Evolutionary conservation across 1,140 invertebrate genomes (phyloP), one percentile per base, ranked within the genome.

Genomic region (Eumeta japonica): DNA sequence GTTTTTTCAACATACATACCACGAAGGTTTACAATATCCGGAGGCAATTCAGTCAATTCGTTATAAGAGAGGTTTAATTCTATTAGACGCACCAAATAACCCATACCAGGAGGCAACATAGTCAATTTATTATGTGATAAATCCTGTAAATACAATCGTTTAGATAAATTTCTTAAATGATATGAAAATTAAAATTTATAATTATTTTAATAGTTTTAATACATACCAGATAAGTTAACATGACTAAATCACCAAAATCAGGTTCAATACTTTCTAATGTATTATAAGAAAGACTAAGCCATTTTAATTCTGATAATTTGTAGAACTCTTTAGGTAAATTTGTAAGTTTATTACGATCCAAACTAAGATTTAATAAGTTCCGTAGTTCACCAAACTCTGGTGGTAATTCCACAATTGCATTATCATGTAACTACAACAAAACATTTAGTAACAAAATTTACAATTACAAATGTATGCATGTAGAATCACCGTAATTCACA

Each of bases 1-100:
- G n/a, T n/a, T n/a, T n/a, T n/a, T n/a, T n/a, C n/a, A n/a, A n/a
- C n/a, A n/a, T n/a, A n/a, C n/a, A 32, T 55, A 84, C 82, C 81
- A 77, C 82, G 73, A 50, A 84, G 72, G 57, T 82, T 81, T 41
- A 82, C 80, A 54, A 84, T 79, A 59, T 85, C 83, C 27, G 80
- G 75, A n/a, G 83, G 82, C 41, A 94, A 58, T 48, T 78, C 78
- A 42, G 71, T 71, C 38, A 95, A 72, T 55, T 85, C 81, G 61
- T 95, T 95, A 64, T 86, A 78, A 42, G 88, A 88, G 16, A 92
- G 56, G 71, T 92, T 88, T 39, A 94, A 63, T 44, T 89, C 81
- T 35, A 82, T 83, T 55, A 95, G 73, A 48, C 86, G 81, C 11
- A 81, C 81, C 54, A 94, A 79, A 55, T 83, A 84, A 37, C 88